Evolutionary conservation across 2,797 vertebrate species (phyloP), one percentile per base, ranked within the genome.

Genomic region (Uromys caudimaculatus): DNA sequence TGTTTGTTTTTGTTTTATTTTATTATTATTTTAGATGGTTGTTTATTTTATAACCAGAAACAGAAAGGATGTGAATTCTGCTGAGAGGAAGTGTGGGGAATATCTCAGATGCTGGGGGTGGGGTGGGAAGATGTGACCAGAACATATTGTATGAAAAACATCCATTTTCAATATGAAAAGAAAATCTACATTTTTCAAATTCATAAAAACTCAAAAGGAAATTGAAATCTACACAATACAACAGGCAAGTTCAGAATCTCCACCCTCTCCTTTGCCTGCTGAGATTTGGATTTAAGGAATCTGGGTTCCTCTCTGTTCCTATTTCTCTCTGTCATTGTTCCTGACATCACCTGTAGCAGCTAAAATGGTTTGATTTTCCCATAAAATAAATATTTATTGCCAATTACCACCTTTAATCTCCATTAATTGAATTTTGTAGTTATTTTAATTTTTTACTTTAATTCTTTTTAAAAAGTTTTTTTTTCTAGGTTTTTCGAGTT

Each of bases 401-500:
- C n/a, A 19, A 7, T 86, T 60, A 44, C 67, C n/a, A 4, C 77
- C 23, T 24, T 77, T 60, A 13, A 27, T 41, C 0, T 79, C 4
- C 16, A 91, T 41, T 79, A 47, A 19, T 19, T 83, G 24, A 71
- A 91, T 93, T 89, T 73, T 71, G 71, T 58, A 27, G 54, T 16
- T 75, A 76, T 56, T 88, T 92, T 38, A 91, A 27, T 44, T 88
- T 92, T 29, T 84, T 76, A 47, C 11, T n/a, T 93, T 82, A 90
- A 84, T n/a, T 56, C 23, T 94, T 71, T n/a, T 14, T 1, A 54
- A 54, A 17, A 54, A 54, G 52, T 12, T 12, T 54, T 54, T 11
- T 54, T 54, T 54, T 54, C 2, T 54, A 44, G 44, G 44, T 44
- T 44, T 44, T 44, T 44, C 44, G 86, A 67, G 62, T n/a, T n/a